These are phyloP conservation scores for Eurystomus gularis DNA, from an alignment of 2,113 vertebrate species.

Conservation along the genomic window DNA sequence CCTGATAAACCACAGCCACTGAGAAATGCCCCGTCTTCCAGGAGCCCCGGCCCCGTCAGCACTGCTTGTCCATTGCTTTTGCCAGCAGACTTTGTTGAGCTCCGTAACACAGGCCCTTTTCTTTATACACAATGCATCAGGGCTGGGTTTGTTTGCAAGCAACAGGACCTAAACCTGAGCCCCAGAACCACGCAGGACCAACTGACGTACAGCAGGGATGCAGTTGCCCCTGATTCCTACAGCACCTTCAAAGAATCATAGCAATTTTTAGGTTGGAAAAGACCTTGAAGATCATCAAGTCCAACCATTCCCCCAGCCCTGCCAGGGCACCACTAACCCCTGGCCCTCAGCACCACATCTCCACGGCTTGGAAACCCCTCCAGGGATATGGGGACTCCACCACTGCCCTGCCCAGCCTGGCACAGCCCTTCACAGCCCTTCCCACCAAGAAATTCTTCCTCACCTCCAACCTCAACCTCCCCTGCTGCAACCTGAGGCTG, in stretches of 20 bases:
- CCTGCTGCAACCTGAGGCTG: neutral
- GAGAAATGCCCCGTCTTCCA: neutral
- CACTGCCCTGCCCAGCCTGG: neutral
- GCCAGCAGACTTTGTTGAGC: neutral
- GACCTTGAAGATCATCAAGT: neutral
- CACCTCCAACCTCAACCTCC: too few relatives aligned
- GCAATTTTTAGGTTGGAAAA: neutral
- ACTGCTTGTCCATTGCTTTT: neutral
- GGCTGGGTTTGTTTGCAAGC: neutral
- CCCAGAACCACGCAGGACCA: neutral
- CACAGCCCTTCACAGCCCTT: neutral
- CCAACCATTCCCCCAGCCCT: neutral
- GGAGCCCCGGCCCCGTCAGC: neutral
- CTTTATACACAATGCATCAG: fast-evolving
- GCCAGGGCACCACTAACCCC: neutral
- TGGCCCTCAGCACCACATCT: neutral
- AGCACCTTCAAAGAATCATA: neutral
- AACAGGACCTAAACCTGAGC: neutral
- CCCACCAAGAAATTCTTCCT: too few relatives aligned
- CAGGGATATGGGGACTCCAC: neutral
- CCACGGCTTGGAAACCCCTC: neutral
- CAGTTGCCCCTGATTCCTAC: neutral
- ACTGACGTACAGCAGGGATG: neutral
- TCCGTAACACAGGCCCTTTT: fast-evolving
- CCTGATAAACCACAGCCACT: fast-evolving